phyloP scores from a whole-genome alignment of 1,140 invertebrate species.

The Acromyrmex heyeri region DNA sequence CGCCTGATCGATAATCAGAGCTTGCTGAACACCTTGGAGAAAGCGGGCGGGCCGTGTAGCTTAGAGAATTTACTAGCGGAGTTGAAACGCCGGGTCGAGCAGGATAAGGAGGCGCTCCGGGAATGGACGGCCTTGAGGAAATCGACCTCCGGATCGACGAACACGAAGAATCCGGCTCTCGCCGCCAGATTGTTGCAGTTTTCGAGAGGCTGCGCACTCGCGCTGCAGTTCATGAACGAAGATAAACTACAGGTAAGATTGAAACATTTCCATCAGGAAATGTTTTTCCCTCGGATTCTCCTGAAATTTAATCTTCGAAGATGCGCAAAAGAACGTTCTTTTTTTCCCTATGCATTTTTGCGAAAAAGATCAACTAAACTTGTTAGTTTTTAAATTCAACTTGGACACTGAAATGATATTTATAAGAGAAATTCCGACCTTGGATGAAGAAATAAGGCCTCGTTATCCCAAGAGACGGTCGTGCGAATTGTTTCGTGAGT shows the following conservation, averaged over 20 bases:
- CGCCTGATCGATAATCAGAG: slow-evolving; percentile 97
- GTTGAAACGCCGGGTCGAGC: slow-evolving; percentile 89
- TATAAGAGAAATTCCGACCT: background rate
- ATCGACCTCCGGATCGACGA: slow-evolving; percentile 80
- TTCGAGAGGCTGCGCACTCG: slow-evolving; percentile 93
- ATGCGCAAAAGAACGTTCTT: background rate
- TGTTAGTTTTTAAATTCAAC: background rate
- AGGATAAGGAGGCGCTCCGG: slow-evolving; percentile 91
- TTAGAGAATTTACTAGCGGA: slow-evolving; percentile 86
- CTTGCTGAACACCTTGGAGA: slow-evolving; percentile 94
- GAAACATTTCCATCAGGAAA: background rate
- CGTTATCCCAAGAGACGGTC: background rate
- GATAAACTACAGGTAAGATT: slow-evolving; percentile 65
- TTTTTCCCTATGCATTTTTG: background rate
- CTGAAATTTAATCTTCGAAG: slow-evolving; percentile 12
- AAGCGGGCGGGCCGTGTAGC: slow-evolving; percentile 86
- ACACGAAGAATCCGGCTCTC: slow-evolving; percentile 84
- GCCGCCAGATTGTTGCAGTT: slow-evolving; percentile 92
- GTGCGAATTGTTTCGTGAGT: too few relatives aligned
- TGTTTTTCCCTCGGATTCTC: too few relatives aligned
- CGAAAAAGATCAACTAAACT: background rate
- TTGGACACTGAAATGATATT: background rate
- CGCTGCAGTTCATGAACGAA: slow-evolving; percentile 91
- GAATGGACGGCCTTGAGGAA: slow-evolving; percentile 90
- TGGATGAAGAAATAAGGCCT: background rate